These are phyloP conservation scores for Phoxinus dragarum DNA, from an alignment of 2,797 vertebrate genomes.

Conservation along the genomic window DNA sequence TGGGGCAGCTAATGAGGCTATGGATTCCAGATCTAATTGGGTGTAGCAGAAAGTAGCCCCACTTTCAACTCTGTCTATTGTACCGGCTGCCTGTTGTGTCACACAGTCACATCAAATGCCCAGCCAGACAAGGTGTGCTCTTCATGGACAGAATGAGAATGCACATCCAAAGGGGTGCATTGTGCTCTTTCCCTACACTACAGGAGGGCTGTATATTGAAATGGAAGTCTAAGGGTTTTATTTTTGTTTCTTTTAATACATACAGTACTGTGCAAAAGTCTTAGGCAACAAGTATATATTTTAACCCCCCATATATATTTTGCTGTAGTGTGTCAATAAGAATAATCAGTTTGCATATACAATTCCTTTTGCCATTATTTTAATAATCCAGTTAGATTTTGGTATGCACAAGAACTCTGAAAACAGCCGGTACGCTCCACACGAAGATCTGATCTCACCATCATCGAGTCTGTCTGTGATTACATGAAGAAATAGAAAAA, in stretches of 20 bases:
- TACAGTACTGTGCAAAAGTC: no score
- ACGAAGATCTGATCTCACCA: no score
- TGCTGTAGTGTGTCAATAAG: no score
- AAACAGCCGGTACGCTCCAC: no score
- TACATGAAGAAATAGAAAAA: no score
- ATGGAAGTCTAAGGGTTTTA: neutral
- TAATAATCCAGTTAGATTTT: no score
- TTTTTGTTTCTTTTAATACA: neutral
- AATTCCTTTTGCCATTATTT: no score
- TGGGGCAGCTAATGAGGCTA: slow-evolving; percentile 72
- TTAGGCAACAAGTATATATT: no score
- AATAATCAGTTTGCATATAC: no score
- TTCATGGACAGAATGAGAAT: slow-evolving; percentile 10
- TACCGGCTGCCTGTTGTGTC: slow-evolving; percentile 12
- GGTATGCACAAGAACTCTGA: no score
- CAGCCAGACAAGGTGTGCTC: neutral
- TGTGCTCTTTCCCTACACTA: neutral
- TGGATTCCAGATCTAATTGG: slow-evolving; percentile 74
- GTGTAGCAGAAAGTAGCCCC: slow-evolving; percentile 56
- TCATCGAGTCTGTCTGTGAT: no score
- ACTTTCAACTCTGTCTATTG: slow-evolving; percentile 37
- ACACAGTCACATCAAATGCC: neutral
- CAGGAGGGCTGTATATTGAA: neutral
- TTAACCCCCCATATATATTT: no score
- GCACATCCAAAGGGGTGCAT: neutral